Evolutionary conservation across 1,140 invertebrate genomes (phyloP).

Genomic region (Cheumatopsyche charites): DNA sequence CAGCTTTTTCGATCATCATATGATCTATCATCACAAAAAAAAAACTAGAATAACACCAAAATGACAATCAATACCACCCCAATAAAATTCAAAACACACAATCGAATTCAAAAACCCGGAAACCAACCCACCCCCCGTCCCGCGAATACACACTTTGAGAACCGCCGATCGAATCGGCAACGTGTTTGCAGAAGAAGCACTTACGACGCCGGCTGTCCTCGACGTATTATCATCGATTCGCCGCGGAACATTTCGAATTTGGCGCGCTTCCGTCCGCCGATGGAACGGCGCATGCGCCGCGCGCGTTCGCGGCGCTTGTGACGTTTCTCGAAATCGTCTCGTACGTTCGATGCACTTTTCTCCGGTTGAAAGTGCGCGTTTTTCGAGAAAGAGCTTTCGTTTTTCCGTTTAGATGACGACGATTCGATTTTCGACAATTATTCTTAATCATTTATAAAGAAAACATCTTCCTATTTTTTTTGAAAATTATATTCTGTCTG

Average conservation of each 20-base stretch:
- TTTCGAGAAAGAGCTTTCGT: not conserved
- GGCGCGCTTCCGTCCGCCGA: not conserved
- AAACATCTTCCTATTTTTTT: too few relatives aligned
- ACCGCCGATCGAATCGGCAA: not conserved
- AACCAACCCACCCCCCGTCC: too few relatives aligned
- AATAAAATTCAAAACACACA: too few relatives aligned
- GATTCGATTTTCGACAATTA: not conserved
- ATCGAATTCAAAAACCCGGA: too few relatives aligned
- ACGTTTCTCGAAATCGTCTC: constrained; percentile 22
- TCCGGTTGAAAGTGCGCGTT: not conserved
- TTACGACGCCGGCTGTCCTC: constrained; percentile 30
- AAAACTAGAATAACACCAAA: too few relatives aligned
- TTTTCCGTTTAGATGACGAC: not conserved
- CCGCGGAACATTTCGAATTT: constrained; percentile 35
- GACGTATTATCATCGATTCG: constrained; percentile 36
- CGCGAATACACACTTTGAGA: not conserved
- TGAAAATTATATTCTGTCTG: too few relatives aligned
- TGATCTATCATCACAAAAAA: too few relatives aligned
- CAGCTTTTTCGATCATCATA: too few relatives aligned
- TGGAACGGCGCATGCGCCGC: constrained; percentile 15
- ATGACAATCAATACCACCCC: too few relatives aligned
- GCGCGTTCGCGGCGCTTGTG: not conserved
- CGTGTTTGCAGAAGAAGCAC: constrained; percentile 32
- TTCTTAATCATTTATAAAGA: too few relatives aligned
- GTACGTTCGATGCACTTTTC: constrained; percentile 23